Evolutionary conservation across 2,113 vertebrate genomes (phyloP), one percentile per base, ranked within the genome.

Genomic region (Equus quagga): DNA sequence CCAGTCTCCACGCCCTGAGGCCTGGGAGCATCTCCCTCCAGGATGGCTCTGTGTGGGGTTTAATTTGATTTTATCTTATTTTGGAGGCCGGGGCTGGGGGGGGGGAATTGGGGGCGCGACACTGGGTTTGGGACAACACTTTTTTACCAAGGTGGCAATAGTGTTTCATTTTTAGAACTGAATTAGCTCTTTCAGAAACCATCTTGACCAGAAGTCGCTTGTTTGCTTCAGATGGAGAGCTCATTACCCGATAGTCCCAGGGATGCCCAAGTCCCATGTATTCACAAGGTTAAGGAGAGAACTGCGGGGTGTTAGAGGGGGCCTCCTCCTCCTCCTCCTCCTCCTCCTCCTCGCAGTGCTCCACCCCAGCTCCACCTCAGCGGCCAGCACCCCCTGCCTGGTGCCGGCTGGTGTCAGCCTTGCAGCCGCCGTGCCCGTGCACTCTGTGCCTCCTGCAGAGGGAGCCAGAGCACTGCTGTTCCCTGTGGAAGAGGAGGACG

Each of bases 201-300:
- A 15, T 58, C 1, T 0, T 56, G 46, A 33, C 44, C 79, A 69
- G 41, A 51, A 82, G 33, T 81, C 41, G 23, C 62, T 67, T 49
- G 56, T 18, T 36, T 33, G 72, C 60, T 81, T 67, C 70, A 58
- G 26, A 11, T 1, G 14, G 23, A 65, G 81, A 76, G 46, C 28
- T 60, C 12, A 7, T 10, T 60, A 44, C 6, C 75, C 10, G 15
- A 9, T 31, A 6, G 5, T 28, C 58, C 21, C 1, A 73, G 88
- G 84, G 58, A 41, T 6, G 0, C 26, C 7, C 8, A 2, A 2
- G 13, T 46, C 36, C 62, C 2, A 0, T 12, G 6, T 36, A 28
- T n/a, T 89, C 31, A 18, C 19, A 41, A 36, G 44, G 13, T 13
- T 21, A 12, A n/a, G 23, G 28, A 33, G 51, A 56, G 49, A 58